Base-by-base conservation (phyloP, 2,797 vertebrate species). In the Lycodopsis pacificus region DNA sequence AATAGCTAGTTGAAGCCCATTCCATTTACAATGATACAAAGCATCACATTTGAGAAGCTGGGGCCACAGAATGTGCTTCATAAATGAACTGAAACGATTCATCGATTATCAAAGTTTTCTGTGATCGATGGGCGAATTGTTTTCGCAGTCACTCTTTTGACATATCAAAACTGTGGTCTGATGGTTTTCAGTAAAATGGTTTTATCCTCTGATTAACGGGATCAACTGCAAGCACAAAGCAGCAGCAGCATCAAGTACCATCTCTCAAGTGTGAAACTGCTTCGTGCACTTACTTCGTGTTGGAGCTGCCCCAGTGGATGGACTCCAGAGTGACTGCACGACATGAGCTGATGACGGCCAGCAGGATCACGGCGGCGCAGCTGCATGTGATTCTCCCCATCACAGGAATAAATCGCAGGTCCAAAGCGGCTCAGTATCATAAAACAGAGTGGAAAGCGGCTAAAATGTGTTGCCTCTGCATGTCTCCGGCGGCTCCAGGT, bases 281-380 rank as follows among this genome's bases (percentile, higher is more conserved):
- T 53, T 7, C 20, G 2, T 65, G 8, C 66, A 91, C 95, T 93
- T 89, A 96, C 95, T 94, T 95, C n/a, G 90, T 73, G 53, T 95
- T 95, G 70, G 95, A 93, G 66, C 89, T 91, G 80, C 94, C 95
- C 95, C 95, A 96, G 81, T 92, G 92, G 88, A 96, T 79, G 36
- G 95, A 93, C 66, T 95, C 94, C 87, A 96, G 83, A 32, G 93
- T 91, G 81, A 87, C 76, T n/a, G 94, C 92, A 22, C 87, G 74
- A 59, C 91, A 91, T 0, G 87, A 82, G 82, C 88, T 77, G 19
- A 85, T 22, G 70, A 91, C 14, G 79, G 84, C 74, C 82, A 94
- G 81, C 82, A 92, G 80, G 71, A 89, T 62, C 77, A 85, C 48
- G 67, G 86, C 86, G 48, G 69, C 75, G 88, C 84, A 79, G 87